Evolutionary conservation across 37 sponge, comb jelly and placozoan species (phyloP).

Genomic region (Bolinopsis microptera): DNA sequence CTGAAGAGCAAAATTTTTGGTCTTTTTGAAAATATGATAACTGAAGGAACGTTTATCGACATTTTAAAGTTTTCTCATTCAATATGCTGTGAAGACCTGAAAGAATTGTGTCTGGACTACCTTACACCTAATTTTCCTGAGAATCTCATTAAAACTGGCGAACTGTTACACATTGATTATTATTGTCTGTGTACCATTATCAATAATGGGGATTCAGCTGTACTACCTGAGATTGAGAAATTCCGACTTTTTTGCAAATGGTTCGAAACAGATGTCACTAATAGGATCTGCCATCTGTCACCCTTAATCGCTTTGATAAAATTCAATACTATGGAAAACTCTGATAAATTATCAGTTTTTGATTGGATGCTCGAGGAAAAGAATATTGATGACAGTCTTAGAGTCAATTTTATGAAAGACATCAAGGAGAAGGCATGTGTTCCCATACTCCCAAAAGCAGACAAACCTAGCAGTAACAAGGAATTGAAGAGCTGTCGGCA

Average conservation of each 20-base stretch:
- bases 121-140: not conserved
- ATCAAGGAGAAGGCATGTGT: not conserved
- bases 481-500: not conserved
- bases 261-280: not conserved
- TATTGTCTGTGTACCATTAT: not conserved
- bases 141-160: not conserved
- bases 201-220: not conserved
- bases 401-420: not conserved
- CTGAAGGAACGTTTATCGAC: not conserved
- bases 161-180: not conserved
- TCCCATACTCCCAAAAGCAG: not conserved
- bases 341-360: not conserved
- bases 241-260: not conserved
- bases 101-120: not conserved
- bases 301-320: not conserved
- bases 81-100: not conserved
- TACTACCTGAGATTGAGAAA: not conserved
- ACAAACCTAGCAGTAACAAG: not conserved
- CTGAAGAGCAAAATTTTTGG: not conserved
- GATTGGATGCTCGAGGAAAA: not conserved
- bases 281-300: not conserved
- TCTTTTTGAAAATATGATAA: not conserved
- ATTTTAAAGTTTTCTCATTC: not conserved
- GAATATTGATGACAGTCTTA: not conserved
- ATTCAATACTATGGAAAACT: not conserved